These are phyloP conservation scores for Mystacornis crossleyi DNA, from an alignment of 2,113 vertebrate species.

Conservation along the genomic window DNA sequence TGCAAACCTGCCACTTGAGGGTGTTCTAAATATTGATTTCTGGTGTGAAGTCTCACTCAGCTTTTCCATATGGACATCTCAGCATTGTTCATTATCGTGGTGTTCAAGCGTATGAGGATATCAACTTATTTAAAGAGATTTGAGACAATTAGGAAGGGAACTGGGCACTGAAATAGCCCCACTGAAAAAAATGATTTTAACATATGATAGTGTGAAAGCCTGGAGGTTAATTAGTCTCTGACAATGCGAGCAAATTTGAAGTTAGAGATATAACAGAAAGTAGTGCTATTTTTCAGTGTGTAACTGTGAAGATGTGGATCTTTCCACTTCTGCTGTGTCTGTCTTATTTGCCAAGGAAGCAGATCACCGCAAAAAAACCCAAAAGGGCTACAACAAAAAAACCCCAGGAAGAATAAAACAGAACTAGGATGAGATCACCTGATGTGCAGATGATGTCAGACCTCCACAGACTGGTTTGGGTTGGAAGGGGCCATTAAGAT, in stretches of 20 bases:
- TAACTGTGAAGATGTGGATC: neutral
- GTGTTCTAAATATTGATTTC: conserved; percentile 11
- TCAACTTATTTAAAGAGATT: neutral
- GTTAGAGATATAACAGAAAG: neutral
- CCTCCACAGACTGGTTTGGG: neutral
- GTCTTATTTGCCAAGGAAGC: neutral
- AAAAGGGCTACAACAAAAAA: accelerated
- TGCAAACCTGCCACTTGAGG: neutral
- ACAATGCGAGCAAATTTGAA: neutral
- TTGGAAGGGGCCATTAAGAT: neutral
- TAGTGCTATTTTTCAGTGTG: neutral
- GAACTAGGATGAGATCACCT: neutral
- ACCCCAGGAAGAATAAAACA: neutral
- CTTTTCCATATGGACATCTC: neutral
- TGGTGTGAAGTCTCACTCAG: neutral
- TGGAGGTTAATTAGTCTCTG: neutral
- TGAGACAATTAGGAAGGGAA: neutral
- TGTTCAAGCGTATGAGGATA: neutral
- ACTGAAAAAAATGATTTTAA: neutral
- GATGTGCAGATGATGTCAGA: neutral
- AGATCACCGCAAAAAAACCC: neutral
- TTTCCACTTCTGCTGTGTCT: neutral
- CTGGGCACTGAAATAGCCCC: neutral
- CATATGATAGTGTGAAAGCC: neutral
- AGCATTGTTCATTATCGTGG: neutral